Evolutionary conservation across 2,888 invertebrate genomes (phyloP), one percentile per base, ranked within the genome.

Genomic region (Agrotis ipsilon): DNA sequence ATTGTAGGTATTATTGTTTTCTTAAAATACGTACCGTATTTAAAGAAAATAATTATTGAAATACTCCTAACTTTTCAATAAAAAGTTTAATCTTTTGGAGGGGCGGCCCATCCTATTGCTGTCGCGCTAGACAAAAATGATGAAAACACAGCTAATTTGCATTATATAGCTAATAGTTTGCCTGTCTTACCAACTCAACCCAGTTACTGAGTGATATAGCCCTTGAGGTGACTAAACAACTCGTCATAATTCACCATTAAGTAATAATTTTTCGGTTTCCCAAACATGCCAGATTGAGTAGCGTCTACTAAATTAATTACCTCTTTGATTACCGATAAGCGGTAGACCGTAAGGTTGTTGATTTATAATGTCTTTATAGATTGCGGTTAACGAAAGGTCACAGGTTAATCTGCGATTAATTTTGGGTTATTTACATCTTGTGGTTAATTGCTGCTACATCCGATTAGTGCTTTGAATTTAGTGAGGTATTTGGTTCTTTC

Each of bases 381-480:
- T 43, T 66, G 55, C 57, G 57, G 67, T 76, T 68, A 58, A 32
- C 49, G 16, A 58, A 59, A 75, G 78, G 71, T 67, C 57, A 19
- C 45, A 61, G 66, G 52, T 76, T 64, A 80, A 70, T 63, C 48
- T 63, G 27, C n/a, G 57, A 51, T 71, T 68, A 68, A 76, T 81
- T 81, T 81, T 58, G 46, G 60, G 46, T 60, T 70, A 55, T 69
- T 68, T 43, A 43, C 66, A 18, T 24, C 18, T 57, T 60, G 62
- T 54, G 19, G 57, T 49, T 70, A 63, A 63, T 62, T 62, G 9
- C 54, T 51, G 68, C 21, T 61, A 32, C 63, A 76, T 81, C 60
- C 60, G 45, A 81, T 63, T 52, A 60, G 18, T 60, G 45, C 24
- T 43, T n/a, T 39, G 24, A 14, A 51, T 49, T 71, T 13, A 19